A percentile compares a stretch with the other conserved stretches of the same genome.
Evolutionary conservation across 2,888 invertebrate species (phyloP).

Genomic region (Itoplectis maculator): DNA sequence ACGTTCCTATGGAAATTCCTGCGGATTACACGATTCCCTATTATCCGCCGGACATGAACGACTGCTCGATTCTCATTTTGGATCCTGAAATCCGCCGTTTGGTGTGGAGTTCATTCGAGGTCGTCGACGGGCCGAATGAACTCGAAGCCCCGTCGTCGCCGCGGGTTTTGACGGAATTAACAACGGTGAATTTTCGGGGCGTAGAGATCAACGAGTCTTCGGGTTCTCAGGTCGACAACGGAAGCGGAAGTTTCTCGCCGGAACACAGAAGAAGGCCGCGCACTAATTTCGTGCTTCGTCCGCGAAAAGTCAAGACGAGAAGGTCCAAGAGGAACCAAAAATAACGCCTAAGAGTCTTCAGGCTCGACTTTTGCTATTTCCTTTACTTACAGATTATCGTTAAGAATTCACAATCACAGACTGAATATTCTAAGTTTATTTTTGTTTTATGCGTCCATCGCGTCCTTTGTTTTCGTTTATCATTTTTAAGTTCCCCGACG

Average conservation of each 20-base stretch:
- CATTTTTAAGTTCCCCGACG: neutral
- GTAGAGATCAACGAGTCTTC: neutral
- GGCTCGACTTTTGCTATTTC: too few species aligned
- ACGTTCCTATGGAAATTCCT: neutral
- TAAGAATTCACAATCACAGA: too few species aligned
- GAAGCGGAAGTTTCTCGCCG: neutral
- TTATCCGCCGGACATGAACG: conserved; percentile 52
- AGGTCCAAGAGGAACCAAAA: neutral
- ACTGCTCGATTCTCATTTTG: conserved; percentile 45
- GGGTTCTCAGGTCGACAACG: neutral
- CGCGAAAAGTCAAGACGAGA: neutral
- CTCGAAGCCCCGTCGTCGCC: neutral
- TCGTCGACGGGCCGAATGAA: neutral
- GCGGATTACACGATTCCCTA: neutral
- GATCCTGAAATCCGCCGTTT: conserved; percentile 29
- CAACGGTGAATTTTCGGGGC: neutral
- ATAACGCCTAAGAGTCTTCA: neutral
- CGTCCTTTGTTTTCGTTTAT: neutral
- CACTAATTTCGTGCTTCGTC: conserved; percentile 4
- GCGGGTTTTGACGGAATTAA: conserved; percentile 1
- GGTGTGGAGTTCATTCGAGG: conserved; percentile 38
- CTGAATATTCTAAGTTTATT: too few species aligned
- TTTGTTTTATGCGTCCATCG: neutral
- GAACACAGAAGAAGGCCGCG: neutral
- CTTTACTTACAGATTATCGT: too few species aligned